Evolutionary conservation across 2,888 invertebrate genomes (phyloP).

Genomic region (Cataglyphis rosenhaueri): DNA sequence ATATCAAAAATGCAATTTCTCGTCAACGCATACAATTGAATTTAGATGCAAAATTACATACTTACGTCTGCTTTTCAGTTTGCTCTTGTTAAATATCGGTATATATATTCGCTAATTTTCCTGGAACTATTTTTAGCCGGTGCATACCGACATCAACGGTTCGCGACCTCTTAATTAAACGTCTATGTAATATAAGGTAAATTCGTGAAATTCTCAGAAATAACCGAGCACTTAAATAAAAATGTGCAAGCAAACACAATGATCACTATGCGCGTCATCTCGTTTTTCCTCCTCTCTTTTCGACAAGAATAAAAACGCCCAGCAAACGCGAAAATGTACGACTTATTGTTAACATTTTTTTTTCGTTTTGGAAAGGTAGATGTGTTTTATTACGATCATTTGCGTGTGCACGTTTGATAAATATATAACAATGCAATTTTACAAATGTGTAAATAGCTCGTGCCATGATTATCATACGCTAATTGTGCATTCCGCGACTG

Average conservation of each 20-base stretch:
- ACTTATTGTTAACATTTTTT: slow-evolving; percentile 8
- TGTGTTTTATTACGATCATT: slow-evolving; percentile 22
- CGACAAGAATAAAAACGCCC: slow-evolving; percentile 42
- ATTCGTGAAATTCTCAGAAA: slow-evolving; percentile 9
- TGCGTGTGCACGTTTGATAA: slow-evolving; percentile 9
- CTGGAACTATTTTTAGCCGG: background rate
- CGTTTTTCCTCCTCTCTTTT: background rate
- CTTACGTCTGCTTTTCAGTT: background rate
- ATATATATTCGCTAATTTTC: slow-evolving; percentile 14
- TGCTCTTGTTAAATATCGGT: background rate
- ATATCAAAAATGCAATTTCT: background rate
- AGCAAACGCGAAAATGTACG: background rate
- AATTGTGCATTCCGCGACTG: slow-evolving; percentile 22
- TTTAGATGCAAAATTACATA: background rate
- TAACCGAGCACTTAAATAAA: background rate
- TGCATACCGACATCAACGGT: background rate
- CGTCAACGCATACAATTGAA: background rate
- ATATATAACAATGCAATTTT: slow-evolving; percentile 42
- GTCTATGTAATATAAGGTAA: background rate
- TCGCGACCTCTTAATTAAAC: slow-evolving; percentile 17
- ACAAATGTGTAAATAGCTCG: slow-evolving; percentile 33
- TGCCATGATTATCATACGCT: slow-evolving; percentile 28
- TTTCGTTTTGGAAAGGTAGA: slow-evolving; percentile 2
- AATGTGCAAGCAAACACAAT: background rate
- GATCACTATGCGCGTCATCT: background rate